Base-by-base conservation (phyloP, 2,888 invertebrate genomes). In the Oasisia sp. region DNA sequence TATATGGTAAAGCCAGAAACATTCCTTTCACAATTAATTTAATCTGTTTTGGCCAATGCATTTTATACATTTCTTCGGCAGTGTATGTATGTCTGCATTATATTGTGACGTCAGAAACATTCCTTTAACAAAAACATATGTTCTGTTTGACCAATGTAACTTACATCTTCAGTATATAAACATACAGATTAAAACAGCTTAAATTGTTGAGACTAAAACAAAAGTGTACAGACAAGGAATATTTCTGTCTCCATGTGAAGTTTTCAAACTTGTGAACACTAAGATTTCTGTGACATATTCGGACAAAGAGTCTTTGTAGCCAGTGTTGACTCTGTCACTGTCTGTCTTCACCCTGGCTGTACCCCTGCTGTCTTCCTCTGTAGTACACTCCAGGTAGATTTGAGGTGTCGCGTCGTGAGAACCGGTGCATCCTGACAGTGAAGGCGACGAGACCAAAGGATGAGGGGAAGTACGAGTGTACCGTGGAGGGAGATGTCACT, bases 391-490 rank as follows among this genome's bases (percentile, higher is more conserved):
- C 96, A 92, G 98, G 98, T 92, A 97, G 97, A 94, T 98, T 97
- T 96, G 97, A 98, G 94, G 98, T 99, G 94, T 98, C 98, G 27
- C 94, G 96, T 11, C 95, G 96, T 92, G 96, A 96, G 94, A 96
- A 96, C 92, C 97, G 98, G 92, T 99, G 99, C 95, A 98, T 98
- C 93, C 97, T 99, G 89, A 97, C 97, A 11, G 98, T 99, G 94
- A 98, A 98, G 96, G 97, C 97, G 94, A 98, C 98, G 50, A 97
- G 97, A 91, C 96, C 98, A 90, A 98, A 98, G 94, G 99, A 99
- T 96, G 97, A 98, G 93, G 99, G 98, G 50, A 98, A 98, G 96
- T 99, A 98, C 96, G 97, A 97, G 89, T 99, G 99, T 96, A 98
- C 97, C 96, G 98, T 95, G 93, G 96, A 96, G 14, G 95, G 95